These are phyloP conservation scores for Pachyuromys duprasi DNA, from an alignment of 2,797 vertebrate genomes.

Conservation along the genomic window DNA sequence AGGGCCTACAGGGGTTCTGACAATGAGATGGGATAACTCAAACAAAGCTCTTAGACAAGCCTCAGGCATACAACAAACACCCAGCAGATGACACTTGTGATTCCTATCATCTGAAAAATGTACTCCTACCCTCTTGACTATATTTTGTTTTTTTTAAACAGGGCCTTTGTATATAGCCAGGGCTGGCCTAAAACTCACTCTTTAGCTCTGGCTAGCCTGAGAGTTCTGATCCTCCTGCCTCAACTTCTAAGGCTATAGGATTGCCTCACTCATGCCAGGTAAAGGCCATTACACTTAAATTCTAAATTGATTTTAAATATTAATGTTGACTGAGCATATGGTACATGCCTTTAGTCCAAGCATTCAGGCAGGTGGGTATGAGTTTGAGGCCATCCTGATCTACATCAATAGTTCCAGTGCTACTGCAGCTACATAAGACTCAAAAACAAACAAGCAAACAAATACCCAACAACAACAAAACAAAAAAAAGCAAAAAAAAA, in stretches of 20 bases:
- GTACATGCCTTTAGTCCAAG: background rate
- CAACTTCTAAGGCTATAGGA: background rate
- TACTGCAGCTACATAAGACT: background rate
- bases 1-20: background rate
- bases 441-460: background rate
- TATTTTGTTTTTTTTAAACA: background rate
- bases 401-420: background rate
- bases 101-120: background rate
- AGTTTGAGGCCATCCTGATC: background rate
- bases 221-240: background rate
- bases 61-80: background rate
- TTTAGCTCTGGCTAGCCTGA: background rate
- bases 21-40: background rate
- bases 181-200: background rate
- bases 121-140: background rate
- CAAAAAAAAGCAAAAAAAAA: too few species aligned
- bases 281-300: background rate
- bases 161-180: background rate
- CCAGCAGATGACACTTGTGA: background rate
- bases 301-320: slow-evolving; percentile 15
- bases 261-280: background rate
- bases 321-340: background rate
- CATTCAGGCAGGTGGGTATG: background rate
- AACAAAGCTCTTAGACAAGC: background rate
- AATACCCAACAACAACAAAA: background rate